Evolutionary conservation across 1,140 invertebrate species (phyloP), one percentile per base, ranked within the genome.

Genomic region (Drosophila setifemur): DNA sequence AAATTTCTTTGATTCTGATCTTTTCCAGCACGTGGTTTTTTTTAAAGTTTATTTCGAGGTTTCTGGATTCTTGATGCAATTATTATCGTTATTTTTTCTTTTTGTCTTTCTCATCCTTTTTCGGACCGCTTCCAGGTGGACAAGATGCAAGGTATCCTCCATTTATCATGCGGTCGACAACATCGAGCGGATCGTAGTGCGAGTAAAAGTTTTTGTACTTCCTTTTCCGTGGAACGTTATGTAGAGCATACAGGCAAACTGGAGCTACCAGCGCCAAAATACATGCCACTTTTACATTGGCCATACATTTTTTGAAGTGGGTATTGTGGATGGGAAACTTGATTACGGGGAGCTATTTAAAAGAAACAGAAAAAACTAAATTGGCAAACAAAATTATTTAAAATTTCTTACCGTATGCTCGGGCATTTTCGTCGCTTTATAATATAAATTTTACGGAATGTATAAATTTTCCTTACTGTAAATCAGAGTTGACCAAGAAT

Each of bases 141-240:
- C 64, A 83, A 0, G 79, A 83, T 7, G 4, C 5, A 0, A 83
- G 18, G 2, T 79, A 83, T 6, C 79, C 78, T 0, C 53, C 79
- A 4, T 26, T 57, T 42, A 67, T 53, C 78, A 83, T 83, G n/a
- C 79, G 69, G 18, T 83, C 64, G 21, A 83, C 78, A 2, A 74
- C 33, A 19, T 66, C 70, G 2, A 74, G 12, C 0, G 78, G 64
- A 54, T 83, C 78, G 11, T 83, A 83, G 9, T 7, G 25, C 1
- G 79, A 35, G 11, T 83, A 83, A 14, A 73, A 85, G 11, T 1
- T 28, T 1, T 7, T 53, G 28, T 85, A 85, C 6, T 39, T 49
- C 12, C 40, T 18, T 2, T 39, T 29, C 0, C 9, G 26, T 0
- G 69, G 70, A 1, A 26, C n/a, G 40, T 85, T 83, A 9, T 61